Evolutionary conservation across 2,113 vertebrate species (phyloP).

Genomic region (Daboia siamensis): DNA sequence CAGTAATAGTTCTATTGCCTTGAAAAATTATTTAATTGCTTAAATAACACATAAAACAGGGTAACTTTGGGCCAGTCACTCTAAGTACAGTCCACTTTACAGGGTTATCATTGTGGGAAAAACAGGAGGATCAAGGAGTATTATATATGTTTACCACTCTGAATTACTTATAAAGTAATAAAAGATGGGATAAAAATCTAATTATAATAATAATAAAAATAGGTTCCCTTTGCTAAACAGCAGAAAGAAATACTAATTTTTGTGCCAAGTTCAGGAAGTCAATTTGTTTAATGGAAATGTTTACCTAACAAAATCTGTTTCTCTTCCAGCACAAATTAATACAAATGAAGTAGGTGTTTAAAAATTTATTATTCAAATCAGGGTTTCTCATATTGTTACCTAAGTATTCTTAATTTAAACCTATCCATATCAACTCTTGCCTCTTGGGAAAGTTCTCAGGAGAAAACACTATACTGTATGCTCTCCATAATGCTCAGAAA

Average conservation of each 20-base stretch:
- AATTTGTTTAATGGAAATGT: background rate
- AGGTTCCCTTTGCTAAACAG: background rate
- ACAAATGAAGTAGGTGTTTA: slow-evolving; percentile 6
- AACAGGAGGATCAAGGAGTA: background rate
- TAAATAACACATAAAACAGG: background rate
- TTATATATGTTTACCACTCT: background rate
- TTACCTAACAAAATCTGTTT: background rate
- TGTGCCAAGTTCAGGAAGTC: background rate
- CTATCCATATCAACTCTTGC: background rate
- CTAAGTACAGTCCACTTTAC: background rate
- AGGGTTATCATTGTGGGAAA: background rate
- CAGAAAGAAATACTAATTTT: background rate
- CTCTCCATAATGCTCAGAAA: background rate
- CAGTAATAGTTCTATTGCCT: background rate
- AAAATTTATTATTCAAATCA: slow-evolving; percentile 10
- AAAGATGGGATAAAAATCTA: background rate
- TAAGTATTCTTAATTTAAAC: slow-evolving; percentile 9
- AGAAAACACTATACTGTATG: background rate
- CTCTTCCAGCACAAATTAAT: background rate
- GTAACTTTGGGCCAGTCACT: background rate
- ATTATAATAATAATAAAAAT: background rate
- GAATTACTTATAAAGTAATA: background rate
- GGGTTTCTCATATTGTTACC: background rate
- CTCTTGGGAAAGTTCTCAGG: background rate
- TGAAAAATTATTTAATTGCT: background rate